Conservation (phyloP, 2,797 vertebrate species). For the Kryptolebias ocellatus region DNA sequence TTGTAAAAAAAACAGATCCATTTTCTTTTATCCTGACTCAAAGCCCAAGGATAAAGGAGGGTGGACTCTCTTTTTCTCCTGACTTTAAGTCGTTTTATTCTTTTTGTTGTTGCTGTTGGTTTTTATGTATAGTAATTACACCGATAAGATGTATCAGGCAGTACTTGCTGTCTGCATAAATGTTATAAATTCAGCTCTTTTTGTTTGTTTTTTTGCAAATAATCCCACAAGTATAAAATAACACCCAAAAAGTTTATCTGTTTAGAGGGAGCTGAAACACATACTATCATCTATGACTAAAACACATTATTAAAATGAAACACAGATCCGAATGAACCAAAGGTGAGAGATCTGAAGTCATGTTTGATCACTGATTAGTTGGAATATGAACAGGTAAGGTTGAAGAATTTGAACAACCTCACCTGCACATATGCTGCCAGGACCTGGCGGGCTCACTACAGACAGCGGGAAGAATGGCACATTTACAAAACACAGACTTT, state of each 20-base stretch:
- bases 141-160: not conserved
- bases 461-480: constrained; percentile 55
- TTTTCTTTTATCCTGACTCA: too few relatives aligned
- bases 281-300: constrained; percentile 8
- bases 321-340: constrained; percentile 1
- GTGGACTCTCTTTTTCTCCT: too few relatives aligned
- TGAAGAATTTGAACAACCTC: constrained; percentile 59
- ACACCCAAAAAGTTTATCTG: constrained; percentile 2
- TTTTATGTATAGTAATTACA: too few relatives aligned
- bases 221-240: not conserved
- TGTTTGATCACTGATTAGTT: constrained; percentile 16
- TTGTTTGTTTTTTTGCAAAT: not conserved
- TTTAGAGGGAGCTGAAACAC: constrained; percentile 3
- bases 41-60: too few relatives aligned
- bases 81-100: too few relatives aligned
- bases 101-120: too few relatives aligned
- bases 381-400: constrained; percentile 63
- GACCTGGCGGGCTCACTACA: constrained; percentile 81
- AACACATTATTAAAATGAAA: not conserved
- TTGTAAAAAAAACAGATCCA: too few relatives aligned
- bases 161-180: not conserved
- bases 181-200: not conserved
- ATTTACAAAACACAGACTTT: constrained; percentile 48
- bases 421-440: constrained; percentile 85
- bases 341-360: constrained; percentile 12